phyloP scores from a whole-genome alignment of 1,140 invertebrate species.

The Bathynomus jamesi region DNA sequence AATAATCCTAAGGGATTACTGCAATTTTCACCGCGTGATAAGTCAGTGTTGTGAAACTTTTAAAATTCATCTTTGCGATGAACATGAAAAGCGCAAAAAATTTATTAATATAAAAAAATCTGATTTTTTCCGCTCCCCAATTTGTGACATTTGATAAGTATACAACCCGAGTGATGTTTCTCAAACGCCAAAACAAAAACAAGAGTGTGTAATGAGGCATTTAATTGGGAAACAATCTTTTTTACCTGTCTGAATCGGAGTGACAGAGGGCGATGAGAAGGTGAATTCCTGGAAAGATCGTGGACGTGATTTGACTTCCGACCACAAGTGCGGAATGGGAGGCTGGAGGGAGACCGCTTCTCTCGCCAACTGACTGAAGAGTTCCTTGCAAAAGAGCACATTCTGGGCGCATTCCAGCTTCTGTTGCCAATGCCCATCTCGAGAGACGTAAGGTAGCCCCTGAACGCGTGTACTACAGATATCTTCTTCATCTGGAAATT shows the following conservation, averaged over 20 bases:
- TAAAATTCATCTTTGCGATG: too few species aligned
- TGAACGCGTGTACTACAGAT: constrained; percentile 39
- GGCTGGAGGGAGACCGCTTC: constrained; percentile 89
- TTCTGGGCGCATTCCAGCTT: constrained; percentile 93
- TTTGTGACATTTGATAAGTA: too few species aligned
- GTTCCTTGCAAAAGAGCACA: constrained; percentile 93
- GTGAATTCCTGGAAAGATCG: constrained; percentile 87
- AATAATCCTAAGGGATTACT: too few species aligned
- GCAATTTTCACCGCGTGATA: too few species aligned
- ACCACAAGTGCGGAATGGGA: constrained; percentile 92
- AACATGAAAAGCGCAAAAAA: too few species aligned
- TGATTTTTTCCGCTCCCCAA: too few species aligned
- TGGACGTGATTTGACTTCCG: constrained; percentile 93
- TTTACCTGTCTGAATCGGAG: constrained; percentile 32
- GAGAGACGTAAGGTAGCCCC: constrained; percentile 48
- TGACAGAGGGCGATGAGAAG: constrained; percentile 55
- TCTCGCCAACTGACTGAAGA: constrained; percentile 86
- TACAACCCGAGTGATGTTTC: too few species aligned
- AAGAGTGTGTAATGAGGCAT: too few species aligned
- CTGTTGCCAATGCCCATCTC: constrained; percentile 85
- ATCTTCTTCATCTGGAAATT: constrained; percentile 27
- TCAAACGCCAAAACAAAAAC: too few species aligned
- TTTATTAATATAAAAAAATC: too few species aligned
- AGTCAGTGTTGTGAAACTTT: too few species aligned
- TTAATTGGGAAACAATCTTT: too few species aligned